These are phyloP conservation scores for Scaeva pyrastri DNA, from an alignment of 2,888 invertebrate genomes.

Conservation along the genomic window DNA sequence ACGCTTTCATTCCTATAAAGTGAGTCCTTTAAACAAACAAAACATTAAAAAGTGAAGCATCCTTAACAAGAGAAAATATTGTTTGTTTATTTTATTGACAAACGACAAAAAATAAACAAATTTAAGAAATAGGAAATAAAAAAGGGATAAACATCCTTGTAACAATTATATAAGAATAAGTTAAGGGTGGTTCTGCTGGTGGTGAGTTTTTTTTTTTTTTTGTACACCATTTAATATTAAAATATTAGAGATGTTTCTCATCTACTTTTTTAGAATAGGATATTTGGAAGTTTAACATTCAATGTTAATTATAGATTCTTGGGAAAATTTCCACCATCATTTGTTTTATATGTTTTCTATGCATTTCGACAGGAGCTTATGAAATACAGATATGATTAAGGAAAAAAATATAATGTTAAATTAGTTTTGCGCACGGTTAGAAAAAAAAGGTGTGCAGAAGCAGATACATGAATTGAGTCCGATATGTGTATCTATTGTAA, in stretches of 20 bases:
- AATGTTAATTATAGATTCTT: too few relatives aligned
- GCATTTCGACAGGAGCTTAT: not conserved
- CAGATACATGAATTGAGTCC: slow-evolving; percentile 32
- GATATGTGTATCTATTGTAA: slow-evolving; percentile 28
- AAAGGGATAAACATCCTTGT: slow-evolving; percentile 14
- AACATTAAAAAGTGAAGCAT: not conserved
- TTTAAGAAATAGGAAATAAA: not conserved
- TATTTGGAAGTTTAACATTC: too few relatives aligned
- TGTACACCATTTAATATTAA: not conserved
- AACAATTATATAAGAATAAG: slow-evolving; percentile 15
- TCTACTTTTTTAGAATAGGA: not conserved
- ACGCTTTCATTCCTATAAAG: slow-evolving; percentile 27
- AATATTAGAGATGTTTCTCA: not conserved
- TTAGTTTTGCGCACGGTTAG: slow-evolving; percentile 25
- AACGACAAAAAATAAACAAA: not conserved
- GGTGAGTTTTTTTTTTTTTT: not conserved
- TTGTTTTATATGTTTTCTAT: not conserved
- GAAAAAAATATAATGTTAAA: slow-evolving; percentile 10
- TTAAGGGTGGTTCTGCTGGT: slow-evolving; percentile 17
- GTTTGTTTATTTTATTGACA: not conserved
- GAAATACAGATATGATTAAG: not conserved
- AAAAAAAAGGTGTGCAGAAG: slow-evolving; percentile 34
- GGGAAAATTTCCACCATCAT: not conserved
- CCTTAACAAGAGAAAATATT: too few relatives aligned
- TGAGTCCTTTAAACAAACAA: slow-evolving; percentile 8